Percentiles rank a stretch among this genome's conserved stretches.
Conservation (phyloP, 1,140 invertebrate genomes). For the Andrena cerasifolii region DNA sequence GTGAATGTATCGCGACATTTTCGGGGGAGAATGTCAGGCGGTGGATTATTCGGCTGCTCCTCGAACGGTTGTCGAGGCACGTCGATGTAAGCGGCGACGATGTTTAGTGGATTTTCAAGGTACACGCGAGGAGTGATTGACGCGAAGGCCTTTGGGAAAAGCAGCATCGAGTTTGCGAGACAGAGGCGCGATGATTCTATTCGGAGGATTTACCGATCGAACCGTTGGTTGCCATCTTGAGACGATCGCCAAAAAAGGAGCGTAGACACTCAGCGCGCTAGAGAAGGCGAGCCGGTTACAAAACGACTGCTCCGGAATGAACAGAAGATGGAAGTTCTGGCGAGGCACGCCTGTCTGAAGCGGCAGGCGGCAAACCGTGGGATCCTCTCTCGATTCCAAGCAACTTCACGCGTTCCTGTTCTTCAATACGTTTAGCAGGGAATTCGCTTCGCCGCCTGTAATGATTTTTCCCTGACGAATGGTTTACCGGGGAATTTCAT, state of each 20-base stretch:
- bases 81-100: background rate
- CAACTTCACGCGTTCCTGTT: background rate
- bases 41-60: background rate
- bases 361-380: background rate
- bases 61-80: background rate
- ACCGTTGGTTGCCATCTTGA: background rate
- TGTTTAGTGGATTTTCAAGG: background rate
- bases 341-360: background rate
- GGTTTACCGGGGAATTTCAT: background rate
- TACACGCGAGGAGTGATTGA: background rate
- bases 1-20: conserved; percentile 6
- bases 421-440: background rate
- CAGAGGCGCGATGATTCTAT: background rate
- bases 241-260: background rate
- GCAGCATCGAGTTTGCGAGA: conserved; percentile 1
- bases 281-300: background rate
- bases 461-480: background rate
- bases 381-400: background rate
- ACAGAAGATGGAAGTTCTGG: background rate
- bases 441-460: background rate
- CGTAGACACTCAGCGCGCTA: background rate
- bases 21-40: conserved; percentile 4
- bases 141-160: background rate
- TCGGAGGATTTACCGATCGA: background rate
- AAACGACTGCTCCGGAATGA: background rate